Evolutionary conservation across 2,113 vertebrate genomes (phyloP), one percentile per base, ranked within the genome.

Genomic region (Octodon degus): DNA sequence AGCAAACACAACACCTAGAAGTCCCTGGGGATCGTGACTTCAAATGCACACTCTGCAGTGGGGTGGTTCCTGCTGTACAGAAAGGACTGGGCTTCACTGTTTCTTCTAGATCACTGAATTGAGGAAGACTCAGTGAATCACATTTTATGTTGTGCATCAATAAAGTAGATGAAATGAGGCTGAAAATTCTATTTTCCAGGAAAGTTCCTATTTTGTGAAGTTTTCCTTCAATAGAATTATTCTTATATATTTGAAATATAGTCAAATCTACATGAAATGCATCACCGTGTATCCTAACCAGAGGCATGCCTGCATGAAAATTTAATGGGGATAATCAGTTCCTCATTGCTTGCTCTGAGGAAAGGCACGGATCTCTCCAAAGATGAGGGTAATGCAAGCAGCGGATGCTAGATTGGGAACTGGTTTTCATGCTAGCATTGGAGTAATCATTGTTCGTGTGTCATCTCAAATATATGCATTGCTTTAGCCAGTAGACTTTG

Each of bases 101-200:
- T 30, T 93, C 27, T 87, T 89, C 76, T 30, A 92, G 34, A 43
- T 95, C 12, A 43, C 16, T 94, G 63, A 60, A 55, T 77, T 55
- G 58, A 93, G 65, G 22, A 68, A 89, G 68, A 96, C 24, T 19
- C 50, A 86, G 50, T 7, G 4, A 84, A 96, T 14, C 9, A 63
- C 80, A 90, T 80, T 91, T 92, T 70, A 76, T 6, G 4, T 37
- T 90, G 92, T 74, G n/a, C 67, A 88, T 58, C 86, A 65, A 90
- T 37, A 86, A 60, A 94, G 32, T n/a, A 79, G n/a, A 55, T 83
- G 74, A 43, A 37, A 7, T 80, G 67, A 94, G 1, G 25, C 80
- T 84, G 24, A 68, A 72, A 25, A 55, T 58, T 79, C 4, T 85
- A 9, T 74, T 63, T 95, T 94, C 27, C 55, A 88, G 62, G 87